Evolutionary conservation across 2,888 invertebrate genomes (phyloP), one percentile per base, ranked within the genome.

Genomic region (Pteria penguin): DNA sequence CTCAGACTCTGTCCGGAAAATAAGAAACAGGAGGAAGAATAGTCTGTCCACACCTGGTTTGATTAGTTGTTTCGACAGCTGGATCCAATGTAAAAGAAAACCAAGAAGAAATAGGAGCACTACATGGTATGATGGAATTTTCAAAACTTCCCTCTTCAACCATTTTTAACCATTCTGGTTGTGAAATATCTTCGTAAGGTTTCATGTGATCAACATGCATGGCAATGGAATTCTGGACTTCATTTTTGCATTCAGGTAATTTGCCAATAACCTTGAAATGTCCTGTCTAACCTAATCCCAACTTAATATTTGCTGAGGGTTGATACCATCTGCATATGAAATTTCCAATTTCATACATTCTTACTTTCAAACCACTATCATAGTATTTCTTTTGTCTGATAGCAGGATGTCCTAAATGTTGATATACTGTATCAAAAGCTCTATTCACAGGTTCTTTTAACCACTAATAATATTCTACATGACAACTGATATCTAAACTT

Each of bases 391-490:
- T 66, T n/a, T 68, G 74, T 22, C 55, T 33, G 14, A 8, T 22
- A 5, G 74, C 74, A n/a, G 74, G 68, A 26, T 36, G 14, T 31
- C n/a, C 54, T 0, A 78, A 55, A 14, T 71, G 31, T 5, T 32
- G 5, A 54, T 65, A 27, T 1, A 61, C 75, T 14, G 55, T 54
- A 22, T 75, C 63, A 61, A 27, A 54, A 32, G 75, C 29, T n/a
- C 29, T n/a, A 11, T 32, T 24, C 52, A 71, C 27, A 18, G 68
- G 60, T 4, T 1, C 5, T 52, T 65, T 63, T 3, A 78, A 33
- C 72, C 79, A 75, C 55, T 79, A 75, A 36, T 72, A 58, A 66
- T 78, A 78, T 45, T 69, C 32, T 22, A 69, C 57, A 22, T 68
- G 74, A 61, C 70, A 78, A 3, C 29, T 36, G 0, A 4, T 18